These are phyloP conservation scores for Lypha dubia DNA, from an alignment of 2,888 invertebrate species.

Conservation along the genomic window DNA sequence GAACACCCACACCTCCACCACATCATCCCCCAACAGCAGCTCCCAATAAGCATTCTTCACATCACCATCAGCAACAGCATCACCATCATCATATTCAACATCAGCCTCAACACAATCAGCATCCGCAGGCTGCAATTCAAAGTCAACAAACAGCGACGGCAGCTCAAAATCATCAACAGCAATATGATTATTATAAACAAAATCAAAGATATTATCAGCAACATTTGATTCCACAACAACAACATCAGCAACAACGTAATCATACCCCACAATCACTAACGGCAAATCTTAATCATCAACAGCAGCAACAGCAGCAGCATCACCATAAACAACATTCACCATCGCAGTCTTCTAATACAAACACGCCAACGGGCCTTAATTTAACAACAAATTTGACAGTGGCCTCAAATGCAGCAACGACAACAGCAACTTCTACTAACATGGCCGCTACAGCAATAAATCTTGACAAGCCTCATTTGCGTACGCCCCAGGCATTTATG, in stretches of 20 bases:
- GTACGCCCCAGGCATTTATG: conserved; percentile 63
- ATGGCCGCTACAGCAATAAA: conserved; percentile 69
- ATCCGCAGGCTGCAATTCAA: conserved; percentile 57
- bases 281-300: conserved; percentile 74
- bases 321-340: conserved; percentile 76
- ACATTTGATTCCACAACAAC: conserved; percentile 67
- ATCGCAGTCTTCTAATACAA: conserved; percentile 73
- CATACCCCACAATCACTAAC: conserved; percentile 72
- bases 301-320: conserved; percentile 70
- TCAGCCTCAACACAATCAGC: conserved; percentile 75
- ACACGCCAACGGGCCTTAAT: conserved; percentile 69
- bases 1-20: conserved; percentile 79
- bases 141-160: conserved; percentile 51
- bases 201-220: conserved; percentile 70
- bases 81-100: conserved; percentile 71
- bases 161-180: conserved; percentile 72
- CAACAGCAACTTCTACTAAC: conserved; percentile 67
- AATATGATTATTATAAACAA: conserved; percentile 73
- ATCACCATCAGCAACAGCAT: conserved; percentile 70
- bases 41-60: conserved; percentile 49
- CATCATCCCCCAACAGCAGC: conserved; percentile 51
- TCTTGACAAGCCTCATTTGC: conserved; percentile 74
- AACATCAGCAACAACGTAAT: conserved; percentile 74
- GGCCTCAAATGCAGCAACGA: conserved; percentile 64
- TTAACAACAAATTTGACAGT: conserved; percentile 66